phyloP scores from a whole-genome alignment of 1,140 invertebrate species.

The Rhyacophila brunnea region DNA sequence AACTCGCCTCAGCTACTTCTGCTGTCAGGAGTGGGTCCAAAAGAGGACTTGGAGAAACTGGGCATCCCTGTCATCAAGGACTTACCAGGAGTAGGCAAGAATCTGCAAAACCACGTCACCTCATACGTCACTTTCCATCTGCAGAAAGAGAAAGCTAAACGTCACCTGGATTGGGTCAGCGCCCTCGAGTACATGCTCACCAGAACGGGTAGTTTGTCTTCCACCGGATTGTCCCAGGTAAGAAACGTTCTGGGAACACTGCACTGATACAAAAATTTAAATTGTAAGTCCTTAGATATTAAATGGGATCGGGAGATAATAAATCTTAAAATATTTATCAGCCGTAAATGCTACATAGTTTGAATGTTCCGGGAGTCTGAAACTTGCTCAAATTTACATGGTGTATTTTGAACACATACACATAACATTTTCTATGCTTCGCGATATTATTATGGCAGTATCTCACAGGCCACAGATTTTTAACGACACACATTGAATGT shows the following conservation, averaged over 20 bases:
- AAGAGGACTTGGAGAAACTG: constrained; percentile 59
- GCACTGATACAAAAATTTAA: no score
- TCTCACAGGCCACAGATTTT: no score
- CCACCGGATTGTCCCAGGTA: constrained; percentile 60
- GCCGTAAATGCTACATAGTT: no score
- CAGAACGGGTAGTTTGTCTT: constrained; percentile 60
- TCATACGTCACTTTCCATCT: constrained; percentile 53
- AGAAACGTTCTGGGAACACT: no score
- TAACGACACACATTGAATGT: no score
- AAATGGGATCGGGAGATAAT: no score
- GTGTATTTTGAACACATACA: no score
- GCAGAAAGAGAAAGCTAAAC: constrained; percentile 54
- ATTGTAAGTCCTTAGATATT: no score
- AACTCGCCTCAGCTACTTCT: constrained; percentile 68
- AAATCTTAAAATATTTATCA: not conserved
- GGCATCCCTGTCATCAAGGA: constrained; percentile 65
- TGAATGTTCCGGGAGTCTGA: no score
- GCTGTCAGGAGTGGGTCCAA: constrained; percentile 68
- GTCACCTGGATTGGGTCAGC: constrained; percentile 61
- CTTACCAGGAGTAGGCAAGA: constrained; percentile 73
- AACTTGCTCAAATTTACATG: no score
- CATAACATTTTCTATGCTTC: no score
- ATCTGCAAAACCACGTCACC: constrained; percentile 73
- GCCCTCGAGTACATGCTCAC: constrained; percentile 62
- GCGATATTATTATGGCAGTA: no score